Percentiles rank a stretch among this genome's conserved stretches.
Evolutionary conservation across 2,797 vertebrate genomes (phyloP).

Genomic region (Rhabdomys pumilio): DNA sequence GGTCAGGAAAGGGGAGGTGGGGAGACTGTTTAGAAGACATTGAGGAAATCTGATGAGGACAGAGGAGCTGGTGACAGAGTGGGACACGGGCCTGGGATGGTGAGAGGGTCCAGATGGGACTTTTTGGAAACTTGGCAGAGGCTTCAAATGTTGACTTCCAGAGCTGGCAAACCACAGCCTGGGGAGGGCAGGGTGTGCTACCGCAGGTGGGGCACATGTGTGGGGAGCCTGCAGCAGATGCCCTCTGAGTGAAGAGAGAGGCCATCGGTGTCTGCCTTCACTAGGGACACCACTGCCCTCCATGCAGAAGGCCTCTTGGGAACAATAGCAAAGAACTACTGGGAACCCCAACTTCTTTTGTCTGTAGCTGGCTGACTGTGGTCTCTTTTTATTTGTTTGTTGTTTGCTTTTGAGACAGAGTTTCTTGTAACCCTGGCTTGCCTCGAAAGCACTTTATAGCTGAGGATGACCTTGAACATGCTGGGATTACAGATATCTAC

Average conservation of each 20-base stretch:
- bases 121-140: conserved; percentile 19
- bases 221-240: background rate
- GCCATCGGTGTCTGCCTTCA: rapidly evolving
- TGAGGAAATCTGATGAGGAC: background rate
- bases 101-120: rapidly evolving
- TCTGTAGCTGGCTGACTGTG: background rate
- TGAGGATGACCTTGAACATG: background rate
- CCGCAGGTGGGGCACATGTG: background rate
- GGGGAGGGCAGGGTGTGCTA: background rate
- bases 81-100: background rate
- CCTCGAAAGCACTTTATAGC: background rate
- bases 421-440: background rate
- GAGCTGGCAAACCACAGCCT: background rate
- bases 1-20: background rate
- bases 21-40: background rate
- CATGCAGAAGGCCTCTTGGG: rapidly evolving
- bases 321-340: background rate
- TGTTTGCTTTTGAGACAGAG: background rate
- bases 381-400: background rate
- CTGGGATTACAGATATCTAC: background rate
- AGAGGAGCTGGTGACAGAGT: background rate
- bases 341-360: rapidly evolving
- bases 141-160: background rate
- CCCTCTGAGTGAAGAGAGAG: background rate
- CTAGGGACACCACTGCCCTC: background rate